Percentiles rank a stretch among this genome's conserved stretches.
phyloP scores from a whole-genome alignment of 1,140 invertebrate genomes.

The Eriocheir sinensis region DNA sequence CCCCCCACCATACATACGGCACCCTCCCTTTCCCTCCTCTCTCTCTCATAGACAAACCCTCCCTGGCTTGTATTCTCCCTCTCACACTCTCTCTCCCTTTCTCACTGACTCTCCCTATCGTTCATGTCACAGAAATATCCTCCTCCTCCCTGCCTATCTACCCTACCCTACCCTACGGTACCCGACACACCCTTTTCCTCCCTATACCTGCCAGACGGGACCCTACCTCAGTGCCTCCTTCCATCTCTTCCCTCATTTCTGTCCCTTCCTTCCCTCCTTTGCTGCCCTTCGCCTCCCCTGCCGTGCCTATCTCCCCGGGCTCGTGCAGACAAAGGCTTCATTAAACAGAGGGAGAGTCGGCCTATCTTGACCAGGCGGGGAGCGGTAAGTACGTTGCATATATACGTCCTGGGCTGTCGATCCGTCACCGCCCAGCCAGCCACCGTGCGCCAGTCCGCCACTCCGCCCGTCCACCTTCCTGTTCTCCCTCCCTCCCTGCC shows the following conservation, averaged over 20 bases:
- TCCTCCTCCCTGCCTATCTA: background rate
- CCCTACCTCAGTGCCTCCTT: too few species aligned
- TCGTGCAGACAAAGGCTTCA: conserved; percentile 58
- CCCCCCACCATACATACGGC: too few species aligned
- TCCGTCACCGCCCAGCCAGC: conserved; percentile 53
- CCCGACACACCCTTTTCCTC: too few species aligned
- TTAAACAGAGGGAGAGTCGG: conserved; percentile 51
- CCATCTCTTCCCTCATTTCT: background rate
- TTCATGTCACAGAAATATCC: background rate
- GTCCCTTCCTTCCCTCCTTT: conserved; percentile 8
- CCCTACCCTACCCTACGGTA: background rate
- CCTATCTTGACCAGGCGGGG: conserved; percentile 53
- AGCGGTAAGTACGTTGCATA: conserved; percentile 55
- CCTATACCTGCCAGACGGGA: background rate
- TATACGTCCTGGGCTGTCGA: background rate
- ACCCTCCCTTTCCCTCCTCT: too few species aligned
- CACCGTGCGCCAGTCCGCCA: too few species aligned
- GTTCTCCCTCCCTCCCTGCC: too few species aligned
- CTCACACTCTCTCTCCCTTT: too few species aligned
- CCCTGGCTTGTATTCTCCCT: too few species aligned
- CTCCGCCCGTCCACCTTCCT: too few species aligned
- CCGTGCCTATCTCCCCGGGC: background rate
- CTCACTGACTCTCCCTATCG: conserved; percentile 10
- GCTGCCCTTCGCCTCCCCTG: conserved; percentile 13
- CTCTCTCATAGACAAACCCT: too few species aligned